Conservation (phyloP, 1,140 invertebrate species). For the Drosophila rufa region DNA sequence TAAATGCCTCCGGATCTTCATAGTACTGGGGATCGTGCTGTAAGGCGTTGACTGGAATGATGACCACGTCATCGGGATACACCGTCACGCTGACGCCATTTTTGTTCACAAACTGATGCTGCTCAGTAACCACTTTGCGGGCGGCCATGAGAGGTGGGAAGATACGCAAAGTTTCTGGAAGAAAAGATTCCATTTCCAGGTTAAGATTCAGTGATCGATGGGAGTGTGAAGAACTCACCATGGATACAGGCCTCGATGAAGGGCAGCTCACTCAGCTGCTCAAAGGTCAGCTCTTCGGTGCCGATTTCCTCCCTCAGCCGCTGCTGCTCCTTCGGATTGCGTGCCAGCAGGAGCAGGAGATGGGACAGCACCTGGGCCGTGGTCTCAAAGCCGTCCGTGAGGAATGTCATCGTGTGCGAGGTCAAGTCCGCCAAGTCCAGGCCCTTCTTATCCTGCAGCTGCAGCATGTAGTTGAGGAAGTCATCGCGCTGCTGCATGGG, state of each 20-base stretch:
- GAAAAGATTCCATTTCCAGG: no score
- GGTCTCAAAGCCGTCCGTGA: slow-evolving; percentile 71
- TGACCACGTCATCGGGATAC: slow-evolving; percentile 86
- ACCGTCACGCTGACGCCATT: slow-evolving; percentile 43
- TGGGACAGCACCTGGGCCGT: slow-evolving; percentile 56
- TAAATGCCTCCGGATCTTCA: slow-evolving; percentile 87
- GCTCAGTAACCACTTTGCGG: slow-evolving; percentile 52
- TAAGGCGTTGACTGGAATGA: slow-evolving; percentile 86
- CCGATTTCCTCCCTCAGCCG: slow-evolving; percentile 71
- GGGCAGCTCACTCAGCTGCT: slow-evolving; percentile 57
- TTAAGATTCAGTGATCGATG: background rate
- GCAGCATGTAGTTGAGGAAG: slow-evolving; percentile 80
- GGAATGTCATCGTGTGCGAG: slow-evolving; percentile 67
- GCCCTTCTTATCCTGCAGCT: slow-evolving; percentile 76
- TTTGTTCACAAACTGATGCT: slow-evolving; percentile 52
- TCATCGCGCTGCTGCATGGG: slow-evolving; percentile 67
- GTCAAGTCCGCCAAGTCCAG: slow-evolving; percentile 36
- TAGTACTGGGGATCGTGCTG: slow-evolving; percentile 89
- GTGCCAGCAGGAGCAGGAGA: slow-evolving; percentile 41
- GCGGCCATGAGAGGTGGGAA: slow-evolving; percentile 45
- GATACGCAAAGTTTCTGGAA: slow-evolving; percentile 54
- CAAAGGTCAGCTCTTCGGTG: slow-evolving; percentile 37
- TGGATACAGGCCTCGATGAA: slow-evolving; percentile 64
- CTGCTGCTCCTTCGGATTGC: slow-evolving; percentile 43
- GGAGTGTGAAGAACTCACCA: slow-evolving; percentile 21